phyloP scores from a whole-genome alignment of 1,140 invertebrate genomes.

The Drosophila ironensis region DNA sequence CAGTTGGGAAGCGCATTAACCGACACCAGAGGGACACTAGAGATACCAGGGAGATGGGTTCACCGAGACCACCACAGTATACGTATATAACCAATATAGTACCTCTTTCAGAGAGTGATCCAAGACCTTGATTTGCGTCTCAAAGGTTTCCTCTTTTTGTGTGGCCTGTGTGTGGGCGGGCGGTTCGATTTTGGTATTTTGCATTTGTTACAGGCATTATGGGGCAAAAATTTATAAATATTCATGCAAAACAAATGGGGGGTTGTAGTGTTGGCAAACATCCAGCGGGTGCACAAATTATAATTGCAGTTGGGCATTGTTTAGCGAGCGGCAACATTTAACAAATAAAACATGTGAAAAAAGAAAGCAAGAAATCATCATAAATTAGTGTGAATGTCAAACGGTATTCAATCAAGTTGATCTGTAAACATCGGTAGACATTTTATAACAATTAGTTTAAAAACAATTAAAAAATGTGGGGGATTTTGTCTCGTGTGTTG shows the following conservation, averaged over 20 bases:
- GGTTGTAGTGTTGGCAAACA: constrained; percentile 49
- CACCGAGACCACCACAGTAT: constrained; percentile 9
- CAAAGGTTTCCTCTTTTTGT: constrained; percentile 97
- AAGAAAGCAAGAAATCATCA: constrained; percentile 57
- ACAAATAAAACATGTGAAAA: constrained; percentile 62
- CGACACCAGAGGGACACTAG: constrained; percentile 61
- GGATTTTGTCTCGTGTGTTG: constrained; percentile 5
- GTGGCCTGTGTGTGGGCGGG: constrained; percentile 87
- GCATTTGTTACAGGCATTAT: constrained; percentile 17
- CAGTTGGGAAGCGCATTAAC: constrained; percentile 22
- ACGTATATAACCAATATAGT: constrained; percentile 79
- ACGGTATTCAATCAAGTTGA: neutral
- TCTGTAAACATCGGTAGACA: constrained; percentile 74
- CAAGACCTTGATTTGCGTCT: constrained; percentile 95
- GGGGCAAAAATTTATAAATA: constrained; percentile 37
- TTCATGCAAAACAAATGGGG: constrained; percentile 53
- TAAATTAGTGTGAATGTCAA: constrained; percentile 46
- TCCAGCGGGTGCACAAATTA: constrained; percentile 53
- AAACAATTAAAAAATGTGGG: neutral
- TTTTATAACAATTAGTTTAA: constrained; percentile 61
- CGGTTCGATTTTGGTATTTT: constrained; percentile 5
- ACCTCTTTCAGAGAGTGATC: constrained; percentile 97
- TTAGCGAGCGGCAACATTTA: constrained; percentile 51
- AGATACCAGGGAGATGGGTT: too few species aligned
- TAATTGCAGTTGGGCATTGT: constrained; percentile 19